A percentile compares a stretch with the other conserved stretches of the same genome.
Evolutionary conservation across 1,140 invertebrate genomes (phyloP).

Genomic region (Bombus breviceps): DNA sequence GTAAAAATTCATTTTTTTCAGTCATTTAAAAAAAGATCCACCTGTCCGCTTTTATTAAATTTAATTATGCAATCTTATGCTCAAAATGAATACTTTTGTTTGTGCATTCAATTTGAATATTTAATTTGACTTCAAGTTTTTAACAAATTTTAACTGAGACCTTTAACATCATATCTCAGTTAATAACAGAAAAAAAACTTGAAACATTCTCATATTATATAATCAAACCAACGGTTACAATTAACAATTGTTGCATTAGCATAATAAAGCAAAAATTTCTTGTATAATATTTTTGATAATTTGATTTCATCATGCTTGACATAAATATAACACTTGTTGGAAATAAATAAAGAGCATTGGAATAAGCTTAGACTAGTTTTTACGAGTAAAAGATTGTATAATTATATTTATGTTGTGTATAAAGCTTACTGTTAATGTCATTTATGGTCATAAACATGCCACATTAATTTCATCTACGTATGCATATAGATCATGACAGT

Average conservation of each 20-base stretch:
- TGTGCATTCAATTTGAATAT: not conserved
- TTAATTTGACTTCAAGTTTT: not conserved
- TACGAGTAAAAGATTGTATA: not conserved
- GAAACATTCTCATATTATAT: not conserved
- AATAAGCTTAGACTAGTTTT: not conserved
- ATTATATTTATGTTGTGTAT: not conserved
- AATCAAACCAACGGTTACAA: not conserved
- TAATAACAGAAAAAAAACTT: constrained; percentile 7
- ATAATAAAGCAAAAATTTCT: not conserved
- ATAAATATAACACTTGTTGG: not conserved
- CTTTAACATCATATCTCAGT: constrained; percentile 63
- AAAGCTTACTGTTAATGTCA: not conserved
- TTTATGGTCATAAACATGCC: not conserved
- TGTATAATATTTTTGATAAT: not conserved
- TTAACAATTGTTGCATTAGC: not conserved
- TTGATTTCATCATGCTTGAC: not conserved
- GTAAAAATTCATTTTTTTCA: too few species aligned
- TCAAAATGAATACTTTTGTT: not conserved
- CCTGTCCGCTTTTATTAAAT: not conserved
- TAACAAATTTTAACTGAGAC: constrained; percentile 57
- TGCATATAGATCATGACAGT: not conserved
- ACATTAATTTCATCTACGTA: not conserved
- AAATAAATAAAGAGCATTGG: not conserved
- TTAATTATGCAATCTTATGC: not conserved
- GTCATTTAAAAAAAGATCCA: not conserved